Percentiles rank a stretch among this genome's conserved stretches.
These are phyloP conservation scores for Hirtodrosophila cameraria DNA, from an alignment of 2,888 invertebrate species.

Conservation along the genomic window DNA sequence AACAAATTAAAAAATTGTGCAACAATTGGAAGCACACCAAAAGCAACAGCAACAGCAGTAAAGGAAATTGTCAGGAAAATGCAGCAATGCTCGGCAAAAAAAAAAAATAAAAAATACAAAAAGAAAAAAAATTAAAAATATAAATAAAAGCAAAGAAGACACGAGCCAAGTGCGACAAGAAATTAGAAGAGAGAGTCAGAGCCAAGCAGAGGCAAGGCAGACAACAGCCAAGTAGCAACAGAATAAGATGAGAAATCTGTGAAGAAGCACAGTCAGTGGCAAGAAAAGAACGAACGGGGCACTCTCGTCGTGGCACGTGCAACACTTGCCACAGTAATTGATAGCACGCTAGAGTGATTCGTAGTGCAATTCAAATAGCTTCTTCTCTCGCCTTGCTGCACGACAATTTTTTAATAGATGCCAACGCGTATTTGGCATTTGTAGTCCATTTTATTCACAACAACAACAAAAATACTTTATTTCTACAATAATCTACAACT, in stretches of 20 bases:
- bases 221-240: slow-evolving; percentile 63
- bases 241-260: slow-evolving; percentile 69
- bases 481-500: too few relatives aligned
- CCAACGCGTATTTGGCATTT: slow-evolving; percentile 26
- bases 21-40: slow-evolving; percentile 72
- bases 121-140: slow-evolving; percentile 27
- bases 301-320: slow-evolving; percentile 65
- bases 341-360: slow-evolving; percentile 79
- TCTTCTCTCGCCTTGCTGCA: slow-evolving; percentile 30
- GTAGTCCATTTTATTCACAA: not conserved
- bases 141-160: slow-evolving; percentile 28
- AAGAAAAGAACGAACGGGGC: slow-evolving; percentile 1
- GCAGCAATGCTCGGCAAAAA: slow-evolving; percentile 34
- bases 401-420: slow-evolving; percentile 50
- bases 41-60: slow-evolving; percentile 40
- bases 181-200: slow-evolving; percentile 53
- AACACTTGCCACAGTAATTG: slow-evolving; percentile 79
- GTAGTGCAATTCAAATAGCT: slow-evolving; percentile 61
- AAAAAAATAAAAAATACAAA: slow-evolving; percentile 40
- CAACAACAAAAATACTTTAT: not conserved
- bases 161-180: slow-evolving; percentile 46
- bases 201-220: slow-evolving; percentile 46
- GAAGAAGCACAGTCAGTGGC: slow-evolving; percentile 16
- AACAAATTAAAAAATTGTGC: slow-evolving; percentile 80
- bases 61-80: slow-evolving; percentile 72